These are phyloP conservation scores for Lasioglossum marginatum DNA, from an alignment of 2,888 invertebrate species.

Conservation along the genomic window DNA sequence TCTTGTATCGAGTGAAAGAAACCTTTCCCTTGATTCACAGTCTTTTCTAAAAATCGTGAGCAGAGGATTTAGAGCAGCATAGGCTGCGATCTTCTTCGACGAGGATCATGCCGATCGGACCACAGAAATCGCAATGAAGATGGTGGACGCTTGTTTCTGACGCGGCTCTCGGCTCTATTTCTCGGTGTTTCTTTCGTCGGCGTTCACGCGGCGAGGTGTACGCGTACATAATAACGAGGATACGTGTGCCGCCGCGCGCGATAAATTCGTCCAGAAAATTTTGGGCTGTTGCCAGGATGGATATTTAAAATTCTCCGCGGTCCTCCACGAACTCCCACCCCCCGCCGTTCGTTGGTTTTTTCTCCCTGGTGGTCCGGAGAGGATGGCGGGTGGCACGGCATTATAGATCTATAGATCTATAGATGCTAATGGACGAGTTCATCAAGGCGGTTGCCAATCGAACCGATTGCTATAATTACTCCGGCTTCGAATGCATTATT, in stretches of 20 bases:
- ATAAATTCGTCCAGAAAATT: slow-evolving; percentile 75
- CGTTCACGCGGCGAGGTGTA: slow-evolving; percentile 51
- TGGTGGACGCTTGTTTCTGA: slow-evolving; percentile 7
- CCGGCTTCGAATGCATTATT: slow-evolving; percentile 35
- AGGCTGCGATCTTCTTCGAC: slow-evolving; percentile 58
- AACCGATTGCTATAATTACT: slow-evolving; percentile 50
- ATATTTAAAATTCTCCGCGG: slow-evolving; percentile 78
- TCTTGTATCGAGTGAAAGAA: background rate
- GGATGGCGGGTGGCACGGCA: background rate
- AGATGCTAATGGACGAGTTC: slow-evolving; percentile 47
- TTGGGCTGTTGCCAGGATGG: slow-evolving; percentile 75
- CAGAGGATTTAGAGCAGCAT: slow-evolving; percentile 37
- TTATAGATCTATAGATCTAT: slow-evolving; percentile 26
- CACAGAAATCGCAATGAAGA: slow-evolving; percentile 60
- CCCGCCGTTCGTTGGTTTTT: slow-evolving; percentile 29
- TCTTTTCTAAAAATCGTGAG: background rate
- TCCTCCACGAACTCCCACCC: slow-evolving; percentile 44
- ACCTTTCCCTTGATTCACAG: background rate
- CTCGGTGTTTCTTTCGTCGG: slow-evolving; percentile 1
- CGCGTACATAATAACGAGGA: slow-evolving; percentile 54
- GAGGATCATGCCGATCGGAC: slow-evolving; percentile 29
- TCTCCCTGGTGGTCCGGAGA: background rate
- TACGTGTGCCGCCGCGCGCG: slow-evolving; percentile 60
- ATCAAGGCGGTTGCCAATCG: slow-evolving; percentile 51
- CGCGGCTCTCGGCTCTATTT: background rate